Percentiles rank a stretch among this genome's conserved stretches.
Evolutionary conservation across 2,888 invertebrate species (phyloP).

Genomic region (Pilophorus perplexus): DNA sequence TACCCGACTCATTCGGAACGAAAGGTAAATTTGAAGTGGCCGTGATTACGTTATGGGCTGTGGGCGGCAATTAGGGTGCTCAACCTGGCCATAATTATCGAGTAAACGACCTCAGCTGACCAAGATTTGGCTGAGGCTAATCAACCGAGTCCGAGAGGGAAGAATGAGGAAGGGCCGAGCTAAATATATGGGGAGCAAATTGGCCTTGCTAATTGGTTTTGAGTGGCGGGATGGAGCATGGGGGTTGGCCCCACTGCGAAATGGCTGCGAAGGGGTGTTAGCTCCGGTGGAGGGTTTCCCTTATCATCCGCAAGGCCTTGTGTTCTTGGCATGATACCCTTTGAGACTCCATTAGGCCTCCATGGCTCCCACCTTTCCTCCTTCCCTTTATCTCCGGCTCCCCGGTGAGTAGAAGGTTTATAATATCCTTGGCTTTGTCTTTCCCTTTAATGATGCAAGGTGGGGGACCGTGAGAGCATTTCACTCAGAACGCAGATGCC

Average conservation of each 20-base stretch:
- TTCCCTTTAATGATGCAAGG: neutral
- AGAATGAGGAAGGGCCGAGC: neutral
- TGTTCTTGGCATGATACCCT: constrained; percentile 21
- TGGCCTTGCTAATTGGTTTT: constrained; percentile 35
- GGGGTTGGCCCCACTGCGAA: too few species aligned
- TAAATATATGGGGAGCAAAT: constrained; percentile 33
- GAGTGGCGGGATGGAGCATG: constrained; percentile 17
- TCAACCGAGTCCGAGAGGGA: neutral
- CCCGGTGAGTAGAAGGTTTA: constrained; percentile 3
- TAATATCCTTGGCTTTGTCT: constrained; percentile 20
- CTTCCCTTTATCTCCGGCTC: constrained; percentile 20
- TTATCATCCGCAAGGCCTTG: constrained; percentile 22
- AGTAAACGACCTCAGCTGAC: too few species aligned
- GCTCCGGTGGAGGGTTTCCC: constrained; percentile 15
- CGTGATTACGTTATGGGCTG: too few species aligned
- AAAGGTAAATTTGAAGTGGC: too few species aligned
- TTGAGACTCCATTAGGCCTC: constrained; percentile 26
- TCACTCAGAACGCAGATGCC: too few species aligned
- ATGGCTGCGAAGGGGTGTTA: constrained; percentile 13
- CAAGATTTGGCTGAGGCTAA: too few species aligned
- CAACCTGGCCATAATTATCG: too few species aligned
- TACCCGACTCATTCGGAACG: too few species aligned
- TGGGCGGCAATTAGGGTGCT: too few species aligned
- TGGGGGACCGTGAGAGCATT: too few species aligned
- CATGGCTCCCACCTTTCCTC: constrained; percentile 3